Evolutionary conservation across 2,797 vertebrate species (phyloP).

Genomic region (Anableps anableps): DNA sequence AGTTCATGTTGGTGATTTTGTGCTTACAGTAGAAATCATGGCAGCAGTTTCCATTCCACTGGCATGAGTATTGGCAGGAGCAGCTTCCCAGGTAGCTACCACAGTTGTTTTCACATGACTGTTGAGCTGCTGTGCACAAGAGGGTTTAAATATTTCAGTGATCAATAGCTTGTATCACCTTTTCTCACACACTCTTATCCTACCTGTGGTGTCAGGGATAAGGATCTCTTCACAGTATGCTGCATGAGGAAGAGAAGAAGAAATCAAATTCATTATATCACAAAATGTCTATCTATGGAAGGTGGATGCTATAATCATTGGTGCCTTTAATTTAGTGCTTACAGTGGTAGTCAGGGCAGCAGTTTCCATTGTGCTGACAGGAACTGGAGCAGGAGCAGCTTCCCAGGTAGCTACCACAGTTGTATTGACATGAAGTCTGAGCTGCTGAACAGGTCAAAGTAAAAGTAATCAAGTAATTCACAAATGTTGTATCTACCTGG

Average conservation of each 20-base stretch:
- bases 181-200: neutral
- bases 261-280: too few relatives aligned
- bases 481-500: too few relatives aligned
- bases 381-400: slow-evolving; percentile 66
- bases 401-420: slow-evolving; percentile 40
- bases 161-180: neutral
- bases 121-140: neutral
- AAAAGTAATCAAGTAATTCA: too few relatives aligned
- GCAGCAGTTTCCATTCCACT: slow-evolving; percentile 67
- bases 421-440: slow-evolving; percentile 40
- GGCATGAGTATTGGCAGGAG: slow-evolving; percentile 64
- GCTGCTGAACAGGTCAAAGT: neutral
- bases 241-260: too few relatives aligned
- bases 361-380: slow-evolving; percentile 65
- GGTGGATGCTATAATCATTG: neutral
- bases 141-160: neutral
- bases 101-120: slow-evolving; percentile 55
- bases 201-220: too few relatives aligned
- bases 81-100: slow-evolving; percentile 48
- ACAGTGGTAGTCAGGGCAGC: slow-evolving; percentile 68
- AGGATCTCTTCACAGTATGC: slow-evolving; percentile 34
- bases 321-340: slow-evolving; percentile 11
- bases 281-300: neutral
- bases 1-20: neutral
- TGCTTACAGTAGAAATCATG: slow-evolving; percentile 61